Base-by-base conservation (phyloP, 64 coral and sea anemone genomes). In the Montipora cactus region DNA sequence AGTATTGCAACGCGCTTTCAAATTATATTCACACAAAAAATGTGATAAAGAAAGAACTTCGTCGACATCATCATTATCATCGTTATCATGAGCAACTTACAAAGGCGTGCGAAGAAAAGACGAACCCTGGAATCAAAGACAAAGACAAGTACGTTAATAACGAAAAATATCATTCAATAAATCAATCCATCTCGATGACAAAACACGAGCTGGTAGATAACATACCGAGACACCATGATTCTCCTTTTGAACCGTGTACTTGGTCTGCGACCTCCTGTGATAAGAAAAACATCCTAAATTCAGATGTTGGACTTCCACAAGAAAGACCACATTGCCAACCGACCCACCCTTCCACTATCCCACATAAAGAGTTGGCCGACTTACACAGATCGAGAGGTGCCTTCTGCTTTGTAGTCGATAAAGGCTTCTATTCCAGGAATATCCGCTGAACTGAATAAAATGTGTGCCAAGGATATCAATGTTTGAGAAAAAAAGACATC, bases 391-490 rank as follows among this genome's bases (percentile, higher is more conserved):
- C 64, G 82, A 5, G 44, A 64, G 21, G 61, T 85, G 67, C 66
- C 82, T 48, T 85, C 66, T 21, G 82, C 82, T 46, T 85, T 69
- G 47, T 62, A 48, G 16, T 85, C 82, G 70, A 70, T 70, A 85
- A 85, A 85, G 47, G 62, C 82, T 85, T 49, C 62, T 47, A 70
- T 85, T 15, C 82, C 82, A 49, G 82, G 82, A 68, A 85, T 70
- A 14, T 85, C 82, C 82, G 49, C 22, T 6, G 46, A 85, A 19
- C 82, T 85, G 19, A 67, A 84, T 47, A 19, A 70, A 20, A 85
- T 47, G 61, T 15, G 25, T 44, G 10, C 64, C 28, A 16, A 67
- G 15, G 4, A 11, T 21, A 64, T 16, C 61, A 64, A 57, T 57
- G 53, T 57, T 57, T 37, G 37, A 37, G 2, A 57, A 57, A 57